These are phyloP conservation scores for Tethea ocularis DNA, from an alignment of 2,888 invertebrate genomes.

Conservation along the genomic window DNA sequence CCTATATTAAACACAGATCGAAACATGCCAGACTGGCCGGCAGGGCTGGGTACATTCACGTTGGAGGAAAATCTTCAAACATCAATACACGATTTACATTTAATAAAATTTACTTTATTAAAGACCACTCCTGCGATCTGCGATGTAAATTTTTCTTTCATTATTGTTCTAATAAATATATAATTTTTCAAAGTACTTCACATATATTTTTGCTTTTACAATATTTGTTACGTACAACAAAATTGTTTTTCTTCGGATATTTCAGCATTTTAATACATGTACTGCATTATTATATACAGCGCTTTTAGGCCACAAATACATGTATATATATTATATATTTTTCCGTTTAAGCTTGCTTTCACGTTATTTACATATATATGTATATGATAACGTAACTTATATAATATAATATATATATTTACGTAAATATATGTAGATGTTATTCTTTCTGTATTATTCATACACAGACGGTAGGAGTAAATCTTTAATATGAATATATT, in stretches of 20 bases:
- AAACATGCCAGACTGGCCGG: background rate
- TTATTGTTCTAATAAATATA: too few species aligned
- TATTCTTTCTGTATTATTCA: background rate
- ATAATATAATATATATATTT: background rate
- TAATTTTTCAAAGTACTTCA: too few species aligned
- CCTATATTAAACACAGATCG: conserved; percentile 15
- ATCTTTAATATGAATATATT: background rate
- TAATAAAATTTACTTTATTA: conserved; percentile 29
- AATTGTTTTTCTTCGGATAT: too few species aligned
- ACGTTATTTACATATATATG: background rate
- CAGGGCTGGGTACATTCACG: background rate
- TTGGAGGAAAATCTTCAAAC: conserved; percentile 29
- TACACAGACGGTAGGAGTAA: background rate
- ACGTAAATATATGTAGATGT: background rate
- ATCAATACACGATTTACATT: conserved; percentile 39
- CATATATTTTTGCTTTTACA: too few species aligned
- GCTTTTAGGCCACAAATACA: conserved; percentile 32
- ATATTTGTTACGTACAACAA: too few species aligned
- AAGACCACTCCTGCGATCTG: conserved; percentile 21
- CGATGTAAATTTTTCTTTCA: background rate
- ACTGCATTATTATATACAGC: too few species aligned
- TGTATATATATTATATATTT: conserved; percentile 11
- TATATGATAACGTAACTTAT: too few species aligned
- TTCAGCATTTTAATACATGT: too few species aligned
- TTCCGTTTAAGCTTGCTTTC: background rate